Evolutionary conservation across 2,113 vertebrate genomes (phyloP), one percentile per base, ranked within the genome.

Genomic region (Epinephelus lanceolatus): DNA sequence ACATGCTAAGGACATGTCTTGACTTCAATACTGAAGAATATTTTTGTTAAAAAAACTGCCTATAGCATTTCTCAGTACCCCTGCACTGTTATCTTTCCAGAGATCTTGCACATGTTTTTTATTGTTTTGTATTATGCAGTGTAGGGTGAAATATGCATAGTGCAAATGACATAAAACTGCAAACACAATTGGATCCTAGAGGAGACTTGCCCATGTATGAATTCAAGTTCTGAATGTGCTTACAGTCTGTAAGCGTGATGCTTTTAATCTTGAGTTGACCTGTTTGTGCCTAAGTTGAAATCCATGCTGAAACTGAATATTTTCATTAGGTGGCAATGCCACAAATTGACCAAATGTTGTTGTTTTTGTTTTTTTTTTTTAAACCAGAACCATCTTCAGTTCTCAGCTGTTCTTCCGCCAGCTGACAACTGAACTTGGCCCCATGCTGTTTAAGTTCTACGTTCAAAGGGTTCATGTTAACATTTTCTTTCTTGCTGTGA

Each of bases 1-100:
- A 96, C 95, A 93, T 93, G 94, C 90, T 83, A 92, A 93, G 86
- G 83, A 91, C 90, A 61, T 96, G 97, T 95, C 96, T 95, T 94
- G 80, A 95, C 94, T 95, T 96, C 88, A 96, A 95, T 95, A 91
- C 93, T 95, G 93, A 95, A 94, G 63, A 88, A 94, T 96, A 96
- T 96, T 97, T 96, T 95, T 96, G 94, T 96, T 94, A 93, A 93
- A 93, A 79, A 88, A 87, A 23, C 76, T 91, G 90, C 90, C 76
- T 83, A 88, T 83, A 94, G 88, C 85, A 93, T 86, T 93, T 93
- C 89, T 81, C 91, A 92, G 90, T 59, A 90, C 80, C 92, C 95
- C 92, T 96, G 95, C 96, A 96, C 96, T 96, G 94, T 91, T 86
- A 86, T 83, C 80, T 88, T 92, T 89, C 91, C 94, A 94, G 94